phyloP scores from a whole-genome alignment of 1,140 invertebrate species.

The Saccostrea glomerata region DNA sequence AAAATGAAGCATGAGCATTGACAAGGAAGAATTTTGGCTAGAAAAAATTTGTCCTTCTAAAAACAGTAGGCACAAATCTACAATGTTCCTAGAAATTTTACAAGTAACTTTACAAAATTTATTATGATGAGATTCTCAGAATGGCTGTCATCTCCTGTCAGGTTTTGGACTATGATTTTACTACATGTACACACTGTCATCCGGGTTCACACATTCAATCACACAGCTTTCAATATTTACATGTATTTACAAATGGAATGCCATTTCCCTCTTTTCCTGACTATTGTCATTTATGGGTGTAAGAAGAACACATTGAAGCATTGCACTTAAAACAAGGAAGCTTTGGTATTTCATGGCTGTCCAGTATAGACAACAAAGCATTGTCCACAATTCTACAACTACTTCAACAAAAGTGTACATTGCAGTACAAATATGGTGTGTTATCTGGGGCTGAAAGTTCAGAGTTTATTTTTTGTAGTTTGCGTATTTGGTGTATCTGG shows the following conservation, averaged over 20 bases:
- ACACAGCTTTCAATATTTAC: neutral
- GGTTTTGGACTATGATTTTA: neutral
- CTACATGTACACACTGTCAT: neutral
- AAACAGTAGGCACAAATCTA: neutral
- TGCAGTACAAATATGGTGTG: neutral
- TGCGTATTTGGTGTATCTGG: neutral
- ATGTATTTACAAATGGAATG: neutral
- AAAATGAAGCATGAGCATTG: neutral
- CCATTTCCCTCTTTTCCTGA: neutral
- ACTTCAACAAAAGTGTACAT: neutral
- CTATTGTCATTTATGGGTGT: neutral
- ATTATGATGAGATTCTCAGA: neutral
- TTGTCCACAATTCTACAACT: neutral
- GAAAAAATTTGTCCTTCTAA: too few species aligned
- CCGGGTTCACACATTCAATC: neutral
- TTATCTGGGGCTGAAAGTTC: neutral
- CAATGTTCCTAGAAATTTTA: neutral
- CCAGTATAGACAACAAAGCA: neutral
- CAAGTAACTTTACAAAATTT: neutral
- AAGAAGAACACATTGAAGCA: constrained; percentile 17
- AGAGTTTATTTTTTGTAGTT: neutral
- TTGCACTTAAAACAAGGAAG: neutral
- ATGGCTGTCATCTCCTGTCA: neutral
- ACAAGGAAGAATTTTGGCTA: neutral
- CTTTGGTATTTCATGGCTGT: neutral